A percentile compares a stretch with the other conserved stretches of the same genome.
phyloP scores from a whole-genome alignment of 2,113 vertebrate species.

The Delphinus delphis region DNA sequence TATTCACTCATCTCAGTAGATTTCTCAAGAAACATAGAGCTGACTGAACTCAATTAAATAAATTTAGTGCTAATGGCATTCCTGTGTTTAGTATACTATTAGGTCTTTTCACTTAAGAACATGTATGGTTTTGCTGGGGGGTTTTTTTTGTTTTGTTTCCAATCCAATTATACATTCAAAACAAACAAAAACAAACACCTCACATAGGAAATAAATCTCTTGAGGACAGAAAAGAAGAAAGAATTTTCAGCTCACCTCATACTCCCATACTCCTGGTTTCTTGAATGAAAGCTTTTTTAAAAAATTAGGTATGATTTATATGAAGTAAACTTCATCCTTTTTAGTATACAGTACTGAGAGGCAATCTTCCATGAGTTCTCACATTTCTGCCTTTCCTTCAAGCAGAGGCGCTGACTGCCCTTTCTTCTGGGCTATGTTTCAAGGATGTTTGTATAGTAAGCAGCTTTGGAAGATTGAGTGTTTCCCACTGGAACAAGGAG shows the following conservation, averaged over 20 bases:
- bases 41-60: not conserved
- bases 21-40: not conserved
- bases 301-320: not conserved
- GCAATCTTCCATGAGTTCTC: not conserved
- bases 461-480: not conserved
- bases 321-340: not conserved
- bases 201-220: slow-evolving; percentile 52
- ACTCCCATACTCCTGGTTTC: slow-evolving; percentile 41
- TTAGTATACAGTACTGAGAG: not conserved
- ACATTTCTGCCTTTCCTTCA: not conserved
- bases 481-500: not conserved
- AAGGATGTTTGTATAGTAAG: too few relatives aligned
- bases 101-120: not conserved
- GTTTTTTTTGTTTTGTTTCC: slow-evolving; percentile 5
- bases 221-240: slow-evolving; percentile 63
- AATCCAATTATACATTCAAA: not conserved
- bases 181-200: not conserved
- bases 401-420: not conserved
- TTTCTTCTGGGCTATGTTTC: not conserved
- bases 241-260: slow-evolving; percentile 71
- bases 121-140: not conserved
- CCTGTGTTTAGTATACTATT: not conserved
- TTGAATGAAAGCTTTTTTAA: slow-evolving; percentile 64
- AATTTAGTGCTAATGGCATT: not conserved
- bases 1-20: not conserved